A percentile compares a stretch with the other conserved stretches of the same genome.
Evolutionary conservation across 2,113 vertebrate genomes (phyloP).

Genomic region (Syngnathus scovelli): DNA sequence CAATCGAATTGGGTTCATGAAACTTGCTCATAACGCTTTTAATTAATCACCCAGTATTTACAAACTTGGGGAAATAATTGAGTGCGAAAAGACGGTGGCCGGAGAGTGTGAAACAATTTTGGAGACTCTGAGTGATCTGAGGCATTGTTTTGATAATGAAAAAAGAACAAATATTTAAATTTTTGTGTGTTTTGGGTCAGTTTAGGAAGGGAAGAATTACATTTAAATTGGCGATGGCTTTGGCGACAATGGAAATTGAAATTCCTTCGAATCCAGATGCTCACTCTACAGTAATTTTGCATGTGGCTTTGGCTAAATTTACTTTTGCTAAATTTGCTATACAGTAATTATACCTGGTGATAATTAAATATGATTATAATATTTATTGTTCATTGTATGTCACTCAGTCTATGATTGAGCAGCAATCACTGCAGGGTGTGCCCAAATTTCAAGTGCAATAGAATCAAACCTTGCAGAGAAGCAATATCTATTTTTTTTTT

Average conservation of each 20-base stretch:
- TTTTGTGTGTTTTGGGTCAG: background rate
- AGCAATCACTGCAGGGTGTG: background rate
- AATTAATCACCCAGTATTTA: slow-evolving; percentile 65
- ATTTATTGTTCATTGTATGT: background rate
- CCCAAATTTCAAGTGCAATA: background rate
- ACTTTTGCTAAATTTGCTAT: background rate
- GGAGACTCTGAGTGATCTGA: slow-evolving; percentile 3
- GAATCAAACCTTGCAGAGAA: background rate
- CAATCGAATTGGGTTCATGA: slow-evolving; percentile 61
- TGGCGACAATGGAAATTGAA: background rate
- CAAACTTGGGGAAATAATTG: slow-evolving; percentile 56
- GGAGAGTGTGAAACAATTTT: slow-evolving; percentile 14
- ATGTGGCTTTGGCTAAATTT: background rate
- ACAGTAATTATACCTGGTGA: background rate
- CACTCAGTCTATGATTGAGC: background rate
- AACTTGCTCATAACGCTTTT: slow-evolving; percentile 56
- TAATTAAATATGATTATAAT: slow-evolving; percentile 2
- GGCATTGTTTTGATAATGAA: slow-evolving; percentile 23
- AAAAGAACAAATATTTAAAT: too few relatives aligned
- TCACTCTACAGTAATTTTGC: background rate
- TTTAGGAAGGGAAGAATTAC: background rate
- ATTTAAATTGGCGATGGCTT: background rate
- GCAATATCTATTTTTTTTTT: background rate
- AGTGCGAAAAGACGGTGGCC: slow-evolving; percentile 33
- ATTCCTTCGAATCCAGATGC: background rate